These are phyloP conservation scores for Platyscapa corneri DNA, from an alignment of 1,140 invertebrate species.

Conservation along the genomic window DNA sequence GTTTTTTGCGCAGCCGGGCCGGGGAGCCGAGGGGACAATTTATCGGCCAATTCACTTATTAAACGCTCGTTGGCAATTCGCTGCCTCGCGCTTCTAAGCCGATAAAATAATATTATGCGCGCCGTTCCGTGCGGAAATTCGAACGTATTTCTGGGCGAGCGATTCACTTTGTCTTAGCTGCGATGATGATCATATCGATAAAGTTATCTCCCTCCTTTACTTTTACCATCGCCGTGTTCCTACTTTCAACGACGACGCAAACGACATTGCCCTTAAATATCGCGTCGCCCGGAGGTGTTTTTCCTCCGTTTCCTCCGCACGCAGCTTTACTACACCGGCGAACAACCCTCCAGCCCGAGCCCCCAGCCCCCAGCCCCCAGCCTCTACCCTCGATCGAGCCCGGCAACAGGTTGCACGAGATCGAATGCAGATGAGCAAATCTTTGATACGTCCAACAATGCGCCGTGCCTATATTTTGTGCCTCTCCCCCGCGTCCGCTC, in stretches of 20 bases:
- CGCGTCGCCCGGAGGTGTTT: slow-evolving; percentile 19
- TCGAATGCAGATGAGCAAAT: slow-evolving; percentile 41
- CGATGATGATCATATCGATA: slow-evolving; percentile 42
- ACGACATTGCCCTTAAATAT: slow-evolving; percentile 48
- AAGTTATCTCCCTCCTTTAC: slow-evolving; percentile 20
- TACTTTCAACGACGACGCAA: slow-evolving; percentile 19
- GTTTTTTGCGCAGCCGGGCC: no score
- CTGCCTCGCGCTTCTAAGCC: neutral
- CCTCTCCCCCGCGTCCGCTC: neutral
- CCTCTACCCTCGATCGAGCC: no score
- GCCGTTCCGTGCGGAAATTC: neutral
- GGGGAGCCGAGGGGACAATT: neutral
- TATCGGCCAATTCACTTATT: neutral
- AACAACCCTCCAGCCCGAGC: slow-evolving; percentile 7
- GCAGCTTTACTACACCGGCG: neutral
- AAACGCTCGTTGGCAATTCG: neutral
- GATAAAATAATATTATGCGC: neutral
- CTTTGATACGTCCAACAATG: slow-evolving; percentile 21
- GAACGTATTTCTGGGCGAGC: slow-evolving; percentile 9
- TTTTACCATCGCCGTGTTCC: neutral
- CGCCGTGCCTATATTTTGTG: neutral
- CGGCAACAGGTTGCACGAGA: slow-evolving; percentile 47
- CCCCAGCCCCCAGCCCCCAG: no score
- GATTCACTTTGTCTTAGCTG: slow-evolving; percentile 28
- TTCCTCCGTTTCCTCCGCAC: neutral